Evolutionary conservation across 2,797 vertebrate genomes (phyloP).

Genomic region (Poecilia gillii): DNA sequence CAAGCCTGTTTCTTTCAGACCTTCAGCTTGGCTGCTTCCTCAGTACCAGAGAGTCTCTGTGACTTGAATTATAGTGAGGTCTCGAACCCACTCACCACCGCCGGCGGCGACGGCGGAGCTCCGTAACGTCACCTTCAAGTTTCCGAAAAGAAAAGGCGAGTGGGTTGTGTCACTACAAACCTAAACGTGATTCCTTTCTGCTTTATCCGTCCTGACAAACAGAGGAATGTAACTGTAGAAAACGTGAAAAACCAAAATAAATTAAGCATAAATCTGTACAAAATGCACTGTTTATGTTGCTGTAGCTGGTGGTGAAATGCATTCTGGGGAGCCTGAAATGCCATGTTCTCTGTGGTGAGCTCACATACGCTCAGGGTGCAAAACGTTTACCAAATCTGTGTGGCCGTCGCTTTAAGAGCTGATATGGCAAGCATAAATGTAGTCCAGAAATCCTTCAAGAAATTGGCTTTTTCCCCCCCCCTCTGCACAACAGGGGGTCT

Average conservation of each 20-base stretch:
- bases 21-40: slow-evolving; percentile 72
- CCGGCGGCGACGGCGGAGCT: slow-evolving; percentile 54
- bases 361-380: slow-evolving; percentile 20
- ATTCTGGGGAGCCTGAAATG: slow-evolving; percentile 21
- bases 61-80: slow-evolving; percentile 77
- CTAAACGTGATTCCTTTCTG: slow-evolving; percentile 43
- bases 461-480: slow-evolving; percentile 49
- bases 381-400: slow-evolving; percentile 53
- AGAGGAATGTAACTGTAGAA: slow-evolving; percentile 38
- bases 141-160: slow-evolving; percentile 38
- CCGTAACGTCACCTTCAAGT: slow-evolving; percentile 59
- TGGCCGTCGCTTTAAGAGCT: slow-evolving; percentile 43
- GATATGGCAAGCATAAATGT: slow-evolving; percentile 51
- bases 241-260: background rate
- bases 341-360: slow-evolving; percentile 19
- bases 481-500: slow-evolving; percentile 70
- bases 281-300: slow-evolving; percentile 22
- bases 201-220: slow-evolving; percentile 67
- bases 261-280: slow-evolving; percentile 34
- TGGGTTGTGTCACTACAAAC: slow-evolving; percentile 51
- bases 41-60: slow-evolving; percentile 68
- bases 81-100: slow-evolving; percentile 62
- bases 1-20: slow-evolving; percentile 73
- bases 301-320: slow-evolving; percentile 1
- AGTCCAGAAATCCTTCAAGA: slow-evolving; percentile 62